Base-by-base conservation (phyloP, 2,888 invertebrate species). In the Pegoplata infirma region DNA sequence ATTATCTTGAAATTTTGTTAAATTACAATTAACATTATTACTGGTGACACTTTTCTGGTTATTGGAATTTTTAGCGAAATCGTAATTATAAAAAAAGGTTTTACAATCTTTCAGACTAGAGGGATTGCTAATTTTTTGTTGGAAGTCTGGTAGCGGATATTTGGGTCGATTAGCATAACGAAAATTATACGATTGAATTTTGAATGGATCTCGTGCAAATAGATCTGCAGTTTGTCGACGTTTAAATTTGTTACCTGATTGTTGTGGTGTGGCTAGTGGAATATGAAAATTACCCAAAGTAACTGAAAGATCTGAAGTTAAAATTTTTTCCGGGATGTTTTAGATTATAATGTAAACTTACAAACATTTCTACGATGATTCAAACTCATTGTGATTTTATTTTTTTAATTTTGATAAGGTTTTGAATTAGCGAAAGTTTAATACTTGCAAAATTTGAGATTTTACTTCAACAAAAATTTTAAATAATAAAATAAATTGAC, bases 121-220 rank as follows among this genome's bases (percentile, higher is more conserved):
- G 16, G 17, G 36, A 32, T 44, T 69, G 7, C 3, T 63, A n/a
- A 10, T 0, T 51, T 7, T 32, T 40, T 40, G 21, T 32, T 25
- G 59, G 5, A 23, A 32, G 44, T 10, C 78, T 63, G 82, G 83
- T 28, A 83, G n/a, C 2, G 80, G 68, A 58, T 81, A 83, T 17
- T 40, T 32, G 0, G 87, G 87, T 10, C 84, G 80, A 0, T 87
- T 86, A 19, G 88, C 88, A 76, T 88, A 88, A 3, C 81, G 87
- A 75, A 88, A 88, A 58, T 86, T 87, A 55, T 85, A 86, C 46
- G 88, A 88, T 53, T 88, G 85, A 66, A 86, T 84, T 85, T 88
- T 88, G 68, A 88, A 88, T 1, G 88, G 88, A 80, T 88, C 88
- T 14, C 84, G 84, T 74, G 82, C 83, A 58, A 88, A 88, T 7